Conservation (phyloP, 2,113 vertebrate species). For the Gulo gulo region DNA sequence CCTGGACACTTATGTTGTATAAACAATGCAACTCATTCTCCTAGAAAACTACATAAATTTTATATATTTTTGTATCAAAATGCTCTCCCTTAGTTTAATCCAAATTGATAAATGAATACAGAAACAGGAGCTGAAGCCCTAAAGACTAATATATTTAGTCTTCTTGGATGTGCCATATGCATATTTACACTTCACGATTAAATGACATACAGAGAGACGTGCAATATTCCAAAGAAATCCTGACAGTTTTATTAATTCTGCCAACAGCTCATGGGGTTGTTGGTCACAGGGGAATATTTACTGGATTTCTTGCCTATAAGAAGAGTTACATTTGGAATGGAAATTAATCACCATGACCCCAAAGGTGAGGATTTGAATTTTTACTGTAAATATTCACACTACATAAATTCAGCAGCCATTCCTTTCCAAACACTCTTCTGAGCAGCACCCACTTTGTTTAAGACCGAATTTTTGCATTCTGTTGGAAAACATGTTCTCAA, state of each 20-base stretch:
- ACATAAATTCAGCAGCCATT: slow-evolving; percentile 55
- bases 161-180: background rate
- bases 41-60: slow-evolving; percentile 53
- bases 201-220: slow-evolving; percentile 33
- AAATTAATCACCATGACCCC: slow-evolving; percentile 59
- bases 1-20: slow-evolving; percentile 39
- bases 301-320: background rate
- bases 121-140: slow-evolving; percentile 28
- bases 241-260: slow-evolving; percentile 59
- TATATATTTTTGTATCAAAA: slow-evolving; percentile 38
- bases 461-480: background rate
- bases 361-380: slow-evolving; percentile 59
- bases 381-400: slow-evolving; percentile 30
- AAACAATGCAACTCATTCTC: slow-evolving; percentile 57
- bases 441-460: slow-evolving; percentile 3
- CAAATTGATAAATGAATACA: slow-evolving; percentile 54
- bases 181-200: slow-evolving; percentile 49
- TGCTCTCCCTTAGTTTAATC: slow-evolving; percentile 48
- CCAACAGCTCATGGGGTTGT: background rate
- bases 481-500: background rate
- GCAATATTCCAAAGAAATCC: slow-evolving; percentile 47
- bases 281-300: slow-evolving; percentile 25
- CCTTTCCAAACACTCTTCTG: slow-evolving; percentile 16
- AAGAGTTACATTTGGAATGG: slow-evolving; percentile 57
- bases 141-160: slow-evolving; percentile 36